Evolutionary conservation across 2,888 invertebrate genomes (phyloP).

Genomic region (Ochropacha duplaris): DNA sequence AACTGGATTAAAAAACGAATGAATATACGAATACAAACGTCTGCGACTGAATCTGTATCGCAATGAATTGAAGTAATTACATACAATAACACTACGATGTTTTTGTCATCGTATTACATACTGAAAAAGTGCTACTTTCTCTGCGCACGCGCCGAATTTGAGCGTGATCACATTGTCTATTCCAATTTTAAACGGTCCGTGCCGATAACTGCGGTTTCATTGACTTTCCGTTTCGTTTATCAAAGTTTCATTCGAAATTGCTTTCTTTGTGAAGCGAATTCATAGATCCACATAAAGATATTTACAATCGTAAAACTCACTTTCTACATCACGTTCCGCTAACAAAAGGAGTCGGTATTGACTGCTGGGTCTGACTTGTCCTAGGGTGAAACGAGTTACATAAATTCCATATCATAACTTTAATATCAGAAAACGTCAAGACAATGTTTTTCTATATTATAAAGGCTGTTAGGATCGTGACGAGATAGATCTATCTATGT

Average conservation of each 20-base stretch:
- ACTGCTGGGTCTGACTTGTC: conserved; percentile 2
- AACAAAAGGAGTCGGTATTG: conserved; percentile 27
- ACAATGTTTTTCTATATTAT: conserved; percentile 51
- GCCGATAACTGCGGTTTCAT: conserved; percentile 37
- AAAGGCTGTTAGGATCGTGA: conserved; percentile 63
- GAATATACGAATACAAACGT: too few relatives aligned
- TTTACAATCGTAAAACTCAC: conserved; percentile 46
- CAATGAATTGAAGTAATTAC: neutral
- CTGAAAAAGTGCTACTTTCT: conserved; percentile 45
- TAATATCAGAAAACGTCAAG: conserved; percentile 43
- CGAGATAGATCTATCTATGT: too few relatives aligned
- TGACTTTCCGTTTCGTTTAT: conserved; percentile 65
- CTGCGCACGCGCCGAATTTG: conserved; percentile 40
- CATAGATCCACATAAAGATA: conserved; percentile 35
- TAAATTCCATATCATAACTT: conserved; percentile 40
- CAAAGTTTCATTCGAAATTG: conserved; percentile 44
- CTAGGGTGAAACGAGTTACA: neutral
- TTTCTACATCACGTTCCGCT: conserved; percentile 58
- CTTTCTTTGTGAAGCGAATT: conserved; percentile 53
- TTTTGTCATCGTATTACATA: neutral
- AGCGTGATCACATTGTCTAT: conserved; percentile 41
- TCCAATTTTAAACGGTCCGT: conserved; percentile 23
- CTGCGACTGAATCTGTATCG: neutral
- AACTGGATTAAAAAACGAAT: neutral
- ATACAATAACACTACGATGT: neutral